These are phyloP conservation scores for Clarias batrachus DNA, from an alignment of 2,113 vertebrate species.

Conservation along the genomic window DNA sequence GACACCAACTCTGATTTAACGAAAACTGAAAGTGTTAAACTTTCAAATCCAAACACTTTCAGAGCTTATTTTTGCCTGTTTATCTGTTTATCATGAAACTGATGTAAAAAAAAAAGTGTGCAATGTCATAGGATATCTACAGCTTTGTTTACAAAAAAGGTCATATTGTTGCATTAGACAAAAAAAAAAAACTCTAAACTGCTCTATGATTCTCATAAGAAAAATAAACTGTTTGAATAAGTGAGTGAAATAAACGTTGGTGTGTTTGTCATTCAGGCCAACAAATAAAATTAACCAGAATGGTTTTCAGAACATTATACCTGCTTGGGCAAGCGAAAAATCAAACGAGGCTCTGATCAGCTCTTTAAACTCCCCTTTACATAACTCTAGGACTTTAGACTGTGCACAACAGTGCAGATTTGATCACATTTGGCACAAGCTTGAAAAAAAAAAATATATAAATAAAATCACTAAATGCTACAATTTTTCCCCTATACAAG, in stretches of 20 bases:
- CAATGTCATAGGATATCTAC: neutral
- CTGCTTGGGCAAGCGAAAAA: constrained; percentile 23
- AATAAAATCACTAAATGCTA: constrained; percentile 3
- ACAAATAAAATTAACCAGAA: neutral
- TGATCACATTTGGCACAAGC: constrained; percentile 45
- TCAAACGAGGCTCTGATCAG: constrained; percentile 13
- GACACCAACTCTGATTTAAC: neutral
- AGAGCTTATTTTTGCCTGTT: neutral
- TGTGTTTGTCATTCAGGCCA: neutral
- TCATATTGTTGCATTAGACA: neutral
- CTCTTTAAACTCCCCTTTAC: neutral
- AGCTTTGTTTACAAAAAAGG: neutral
- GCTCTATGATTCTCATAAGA: neutral
- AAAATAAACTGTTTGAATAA: constrained; percentile 15
- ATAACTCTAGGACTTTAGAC: neutral
- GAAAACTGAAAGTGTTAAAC: neutral
- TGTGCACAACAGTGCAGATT: neutral
- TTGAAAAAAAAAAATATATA: neutral
- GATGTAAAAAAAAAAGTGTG: constrained; percentile 1
- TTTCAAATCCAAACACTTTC: constrained; percentile 2
- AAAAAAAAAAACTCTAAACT: neutral
- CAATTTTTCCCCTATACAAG: neutral
- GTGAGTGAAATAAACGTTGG: neutral
- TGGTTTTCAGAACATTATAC: neutral
- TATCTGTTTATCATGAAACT: neutral